phyloP scores from a whole-genome alignment of 2,888 invertebrate species.

The Bembecia ichneumoniformis region DNA sequence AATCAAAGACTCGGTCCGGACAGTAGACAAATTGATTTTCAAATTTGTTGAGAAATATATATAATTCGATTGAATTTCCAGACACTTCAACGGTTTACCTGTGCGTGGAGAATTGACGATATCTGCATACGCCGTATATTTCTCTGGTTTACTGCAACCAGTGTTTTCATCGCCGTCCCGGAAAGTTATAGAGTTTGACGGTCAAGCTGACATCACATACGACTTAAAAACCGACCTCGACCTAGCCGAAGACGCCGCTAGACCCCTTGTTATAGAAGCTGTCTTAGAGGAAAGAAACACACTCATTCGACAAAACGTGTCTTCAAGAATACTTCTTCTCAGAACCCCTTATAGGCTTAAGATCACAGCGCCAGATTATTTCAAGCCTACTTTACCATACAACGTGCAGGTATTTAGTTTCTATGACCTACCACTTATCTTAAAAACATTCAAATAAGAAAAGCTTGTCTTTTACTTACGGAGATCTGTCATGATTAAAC shows the following conservation, averaged over 20 bases:
- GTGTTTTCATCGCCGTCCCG: constrained; percentile 81
- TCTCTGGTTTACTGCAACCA: constrained; percentile 84
- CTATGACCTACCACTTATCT: too few species aligned
- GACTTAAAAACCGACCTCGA: constrained; percentile 82
- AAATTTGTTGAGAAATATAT: neutral
- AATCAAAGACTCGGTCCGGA: too few species aligned
- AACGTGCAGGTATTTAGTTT: constrained; percentile 78
- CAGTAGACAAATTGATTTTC: too few species aligned
- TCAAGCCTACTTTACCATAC: constrained; percentile 90
- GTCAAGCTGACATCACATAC: constrained; percentile 79
- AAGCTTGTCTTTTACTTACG: too few species aligned
- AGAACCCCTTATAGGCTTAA: constrained; percentile 74
- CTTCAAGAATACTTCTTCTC: constrained; percentile 75
- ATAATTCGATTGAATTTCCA: constrained; percentile 26
- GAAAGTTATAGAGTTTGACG: constrained; percentile 78
- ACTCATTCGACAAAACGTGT: constrained; percentile 84
- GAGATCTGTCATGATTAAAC: too few species aligned
- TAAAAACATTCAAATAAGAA: too few species aligned
- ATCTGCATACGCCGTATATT: constrained; percentile 86
- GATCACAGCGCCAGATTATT: constrained; percentile 86
- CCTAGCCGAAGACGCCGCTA: constrained; percentile 82
- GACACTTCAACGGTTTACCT: constrained; percentile 88
- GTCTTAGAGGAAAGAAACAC: constrained; percentile 93
- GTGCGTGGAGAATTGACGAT: constrained; percentile 89
- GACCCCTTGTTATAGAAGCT: constrained; percentile 88